These are phyloP conservation scores for Dynastes hyllus DNA, from an alignment of 2,888 invertebrate species.

Conservation along the genomic window DNA sequence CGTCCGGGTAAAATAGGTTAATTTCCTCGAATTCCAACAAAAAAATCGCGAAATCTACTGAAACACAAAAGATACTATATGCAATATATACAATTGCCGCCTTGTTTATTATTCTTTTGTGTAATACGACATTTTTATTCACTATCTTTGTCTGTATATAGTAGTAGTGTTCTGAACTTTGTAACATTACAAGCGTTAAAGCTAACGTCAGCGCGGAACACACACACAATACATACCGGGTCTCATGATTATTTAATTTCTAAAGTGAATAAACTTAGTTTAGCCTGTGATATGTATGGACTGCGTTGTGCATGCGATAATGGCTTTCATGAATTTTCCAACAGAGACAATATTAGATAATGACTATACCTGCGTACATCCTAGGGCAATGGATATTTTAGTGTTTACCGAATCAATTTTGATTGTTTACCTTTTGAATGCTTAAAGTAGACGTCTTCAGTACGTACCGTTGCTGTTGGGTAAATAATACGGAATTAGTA, in stretches of 20 bases:
- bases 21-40: neutral
- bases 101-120: neutral
- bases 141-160: neutral
- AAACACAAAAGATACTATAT: neutral
- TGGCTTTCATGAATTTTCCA: constrained; percentile 36
- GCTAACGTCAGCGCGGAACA: neutral
- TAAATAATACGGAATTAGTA: neutral
- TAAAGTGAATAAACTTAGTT: constrained; percentile 38
- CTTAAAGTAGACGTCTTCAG: constrained; percentile 5
- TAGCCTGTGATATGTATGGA: constrained; percentile 18
- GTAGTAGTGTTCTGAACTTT: neutral
- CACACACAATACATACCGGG: neutral
- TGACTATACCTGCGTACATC: constrained; percentile 32
- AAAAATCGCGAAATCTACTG: neutral
- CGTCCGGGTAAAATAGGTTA: constrained; percentile 7
- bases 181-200: neutral
- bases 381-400: constrained; percentile 24
- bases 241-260: constrained; percentile 32
- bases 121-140: neutral
- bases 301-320: constrained; percentile 27
- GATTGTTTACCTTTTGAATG: constrained; percentile 10
- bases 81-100: neutral
- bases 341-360: constrained; percentile 40
- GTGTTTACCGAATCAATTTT: constrained; percentile 38
- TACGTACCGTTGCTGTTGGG: neutral